These are phyloP conservation scores for Fistularia tabacaria DNA, from an alignment of 2,797 vertebrate genomes.

Conservation along the genomic window DNA sequence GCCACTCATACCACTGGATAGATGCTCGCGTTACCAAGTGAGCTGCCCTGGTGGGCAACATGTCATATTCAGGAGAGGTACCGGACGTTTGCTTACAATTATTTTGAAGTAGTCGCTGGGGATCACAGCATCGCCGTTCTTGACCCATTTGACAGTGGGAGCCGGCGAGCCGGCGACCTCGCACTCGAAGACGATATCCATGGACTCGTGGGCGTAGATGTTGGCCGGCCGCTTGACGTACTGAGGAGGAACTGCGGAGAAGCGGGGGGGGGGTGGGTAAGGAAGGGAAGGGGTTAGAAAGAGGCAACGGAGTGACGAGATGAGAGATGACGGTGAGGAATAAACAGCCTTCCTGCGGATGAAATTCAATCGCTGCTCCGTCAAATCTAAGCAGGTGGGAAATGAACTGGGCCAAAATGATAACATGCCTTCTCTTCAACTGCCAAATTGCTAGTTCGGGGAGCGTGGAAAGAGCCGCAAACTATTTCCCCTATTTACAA, in stretches of 20 bases:
- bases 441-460: slow-evolving; percentile 25
- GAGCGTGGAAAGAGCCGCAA: slow-evolving; percentile 18
- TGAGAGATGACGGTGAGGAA: neutral
- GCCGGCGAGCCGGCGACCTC: slow-evolving; percentile 87
- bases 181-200: slow-evolving; percentile 94
- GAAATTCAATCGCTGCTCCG: slow-evolving; percentile 20
- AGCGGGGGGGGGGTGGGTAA: neutral
- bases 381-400: slow-evolving; percentile 25
- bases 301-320: neutral
- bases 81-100: slow-evolving; percentile 74
- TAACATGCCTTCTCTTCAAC: slow-evolving; percentile 14
- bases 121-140: slow-evolving; percentile 95
- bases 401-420: slow-evolving; percentile 24
- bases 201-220: slow-evolving; percentile 92
- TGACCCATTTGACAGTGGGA: slow-evolving; percentile 96
- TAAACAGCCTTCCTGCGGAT: neutral
- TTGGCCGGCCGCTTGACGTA: slow-evolving; percentile 84
- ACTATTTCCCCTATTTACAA: neutral
- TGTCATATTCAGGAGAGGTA: too few relatives aligned
- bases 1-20: too few relatives aligned
- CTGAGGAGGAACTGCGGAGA: slow-evolving; percentile 79
- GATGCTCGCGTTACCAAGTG: too few relatives aligned
- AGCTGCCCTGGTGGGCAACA: too few relatives aligned
- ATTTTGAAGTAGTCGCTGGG: slow-evolving; percentile 99
- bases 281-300: neutral